Base-by-base conservation (phyloP, 2,797 vertebrate species). In the Hippoglossus hippoglossus region DNA sequence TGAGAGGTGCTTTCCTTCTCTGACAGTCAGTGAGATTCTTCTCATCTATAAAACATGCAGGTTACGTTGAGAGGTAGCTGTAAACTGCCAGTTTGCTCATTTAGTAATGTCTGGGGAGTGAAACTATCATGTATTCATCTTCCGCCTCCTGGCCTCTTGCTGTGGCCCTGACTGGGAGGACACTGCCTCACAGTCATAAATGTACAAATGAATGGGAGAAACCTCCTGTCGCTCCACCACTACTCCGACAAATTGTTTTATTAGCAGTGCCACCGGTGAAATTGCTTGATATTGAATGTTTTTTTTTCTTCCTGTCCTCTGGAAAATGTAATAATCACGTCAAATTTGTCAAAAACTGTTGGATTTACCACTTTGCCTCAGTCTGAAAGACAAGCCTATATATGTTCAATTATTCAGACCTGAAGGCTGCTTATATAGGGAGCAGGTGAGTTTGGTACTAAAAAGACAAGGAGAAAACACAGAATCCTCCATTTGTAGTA, bases 11-110 rank as follows among this genome's bases (percentile, higher is more conserved):
- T 91, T 90, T 86, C 86, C 86, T 84, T 93, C 88, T 83, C 81
- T 82, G 85, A 89, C 80, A 88, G 90, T 84, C 82, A 84, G 89
- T 75, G 84, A 87, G 89, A 80, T 85, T 89, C 80, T 79, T 75
- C 91, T 92, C 91, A 94, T 94, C 90, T 91, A 93, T 94, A 93
- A 94, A 94, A 93, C 90, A 94, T 93, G 84, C 80, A 90, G 84
- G 86, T 87, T 91, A 88, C 66, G 52, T 87, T 89, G 81, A 87
- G 89, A 86, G 82, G 84, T 85, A 83, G 85, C 87, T 87, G 88
- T 94, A 94, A 94, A 94, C 89, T 91, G 91, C 83, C 87, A 85
- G 87, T 93, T 92, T 88, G 89, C 84, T 91, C 89, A 86, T 94
- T 94, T 92, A 90, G 90, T 86, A 89, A 92, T 86, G 89, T 92